Base-by-base conservation (phyloP, 2,797 vertebrate genomes). In the Phrynocephalus vlangalii region DNA sequence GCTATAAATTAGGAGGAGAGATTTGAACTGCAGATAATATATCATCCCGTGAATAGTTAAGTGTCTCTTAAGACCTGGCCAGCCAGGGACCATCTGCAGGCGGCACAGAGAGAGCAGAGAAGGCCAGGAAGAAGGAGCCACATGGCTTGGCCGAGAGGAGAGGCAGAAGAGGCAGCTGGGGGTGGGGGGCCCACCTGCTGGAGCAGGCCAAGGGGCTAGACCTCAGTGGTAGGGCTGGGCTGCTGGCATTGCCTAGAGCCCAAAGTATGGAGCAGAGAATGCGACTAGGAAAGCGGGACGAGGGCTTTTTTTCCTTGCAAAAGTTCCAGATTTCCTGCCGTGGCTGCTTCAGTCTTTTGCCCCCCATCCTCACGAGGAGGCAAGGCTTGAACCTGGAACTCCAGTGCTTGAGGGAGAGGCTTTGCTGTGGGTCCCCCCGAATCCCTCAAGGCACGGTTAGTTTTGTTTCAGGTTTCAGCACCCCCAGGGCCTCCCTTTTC, bases 11-110 rank as follows among this genome's bases (percentile, higher is more conserved):
- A 84, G 70, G 33, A 48, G 68, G 3, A 26, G 60, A 79, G 82
- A 73, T 52, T 70, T 79, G 52, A 88, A 15, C 52, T 11, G 0
- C 0, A 1, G n/a, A n/a, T 63, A 18, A 70, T 44, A 0, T 0
- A 50, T 82, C 87, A 86, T 82, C 0, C 0, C 1, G 0, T 3
- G 38, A 71, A 82, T 2, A 56, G 86, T 13, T 67, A 1, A 72
- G 70, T 24, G 8, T 67, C 30, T 48, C 83, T 24, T 3, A 33
- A 26, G 3, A 56, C 73, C 60, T 3, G 79, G 67, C 75, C 87
- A 79, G 6, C 67, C 13, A 72, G 28, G 75, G 5, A 24, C 72
- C 56, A 15, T 1, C 56, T 28, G 72, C 0, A 0, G 38, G 15
- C 22, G 28, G 2, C 0, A 1, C 44, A n/a, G n/a, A 88, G 84